These are phyloP conservation scores for Chondrilla cf. caribensis DNA, from an alignment of 37 sponge, comb jelly and placozoan species.

Conservation along the genomic window DNA sequence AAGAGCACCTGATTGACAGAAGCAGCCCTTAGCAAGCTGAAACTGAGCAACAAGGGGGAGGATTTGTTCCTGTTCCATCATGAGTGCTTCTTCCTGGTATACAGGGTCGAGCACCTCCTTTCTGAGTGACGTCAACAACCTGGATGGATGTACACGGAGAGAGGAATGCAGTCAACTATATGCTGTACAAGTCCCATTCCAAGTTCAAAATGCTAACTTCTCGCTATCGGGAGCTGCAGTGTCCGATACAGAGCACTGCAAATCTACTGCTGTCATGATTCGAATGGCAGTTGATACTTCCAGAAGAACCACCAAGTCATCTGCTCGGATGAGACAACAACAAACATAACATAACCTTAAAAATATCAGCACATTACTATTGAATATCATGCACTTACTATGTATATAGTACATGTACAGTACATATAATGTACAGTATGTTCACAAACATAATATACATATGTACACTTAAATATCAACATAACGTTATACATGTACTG, in stretches of 20 bases:
- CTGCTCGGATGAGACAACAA: neutral
- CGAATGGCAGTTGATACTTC: neutral
- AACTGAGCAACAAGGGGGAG: constrained; percentile 23
- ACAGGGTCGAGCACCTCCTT: constrained; percentile 2
- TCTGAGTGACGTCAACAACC: neutral
- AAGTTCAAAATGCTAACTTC: neutral
- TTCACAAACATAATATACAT: too few relatives aligned
- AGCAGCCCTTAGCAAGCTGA: neutral
- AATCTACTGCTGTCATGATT: neutral
- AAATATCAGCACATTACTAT: too few relatives aligned
- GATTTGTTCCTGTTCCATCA: constrained; percentile 12
- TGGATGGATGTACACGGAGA: too few relatives aligned
- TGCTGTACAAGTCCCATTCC: neutral
- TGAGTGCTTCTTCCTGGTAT: constrained; percentile 34
- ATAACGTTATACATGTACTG: too few relatives aligned
- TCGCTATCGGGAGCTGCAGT: too few relatives aligned
- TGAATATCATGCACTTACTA: too few relatives aligned
- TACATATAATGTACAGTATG: too few relatives aligned
- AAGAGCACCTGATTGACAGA: neutral
- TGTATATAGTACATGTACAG: too few relatives aligned
- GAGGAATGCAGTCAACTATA: neutral
- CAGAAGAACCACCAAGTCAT: neutral
- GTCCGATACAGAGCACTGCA: neutral
- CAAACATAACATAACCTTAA: neutral
- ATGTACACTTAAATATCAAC: too few relatives aligned